Base-by-base conservation (phyloP, 2,888 invertebrate genomes). In the Caenorhabditis sinica region DNA sequence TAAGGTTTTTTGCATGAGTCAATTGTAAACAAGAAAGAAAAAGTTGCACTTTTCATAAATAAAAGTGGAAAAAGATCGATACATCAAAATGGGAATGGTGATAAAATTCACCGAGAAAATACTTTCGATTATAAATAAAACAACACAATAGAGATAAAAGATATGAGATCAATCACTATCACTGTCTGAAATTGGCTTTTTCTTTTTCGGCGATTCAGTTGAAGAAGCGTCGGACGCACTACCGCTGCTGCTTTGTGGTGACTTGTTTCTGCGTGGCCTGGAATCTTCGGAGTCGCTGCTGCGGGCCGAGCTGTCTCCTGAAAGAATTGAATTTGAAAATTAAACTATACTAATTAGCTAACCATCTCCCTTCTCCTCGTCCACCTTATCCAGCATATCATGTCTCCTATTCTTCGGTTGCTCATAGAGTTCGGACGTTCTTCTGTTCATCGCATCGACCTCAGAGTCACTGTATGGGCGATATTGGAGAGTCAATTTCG, bases 91-190 rank as follows among this genome's bases (percentile, higher is more conserved):
- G n/a, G 36, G n/a, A 40, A 56, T 69, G 30, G 11, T 69, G 4
- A 25, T 56, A 20, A 43, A 15, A 28, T 69, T 25, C 8, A 60
- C 28, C 25, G 33, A 45, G 25, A 49, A 60, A 49, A 60, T 1
- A 51, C 11, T 23, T 4, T 30, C 33, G 13, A 66, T 63, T 15
- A n/a, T 51, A 30, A 75, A 75, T 66, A 66, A 33, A 43, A 30
- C 5, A 68, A 69, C 23, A 56, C 3, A 20, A 56, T 28, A 13
- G 15, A 40, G 40, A n/a, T n/a, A n/a, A n/a, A n/a, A n/a, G n/a
- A n/a, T 28, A 40, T 51, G 33, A 69, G 68, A 69, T 83, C 66
- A 83, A 49, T 83, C 83, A 49, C 83, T 83, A 20, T 83, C 83
- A 49, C 83, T 83, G 51, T 73, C 73, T 9, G 65, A 36, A 9